Base-by-base conservation (phyloP, 2,113 vertebrate species). In the Polypterus bichir region DNA sequence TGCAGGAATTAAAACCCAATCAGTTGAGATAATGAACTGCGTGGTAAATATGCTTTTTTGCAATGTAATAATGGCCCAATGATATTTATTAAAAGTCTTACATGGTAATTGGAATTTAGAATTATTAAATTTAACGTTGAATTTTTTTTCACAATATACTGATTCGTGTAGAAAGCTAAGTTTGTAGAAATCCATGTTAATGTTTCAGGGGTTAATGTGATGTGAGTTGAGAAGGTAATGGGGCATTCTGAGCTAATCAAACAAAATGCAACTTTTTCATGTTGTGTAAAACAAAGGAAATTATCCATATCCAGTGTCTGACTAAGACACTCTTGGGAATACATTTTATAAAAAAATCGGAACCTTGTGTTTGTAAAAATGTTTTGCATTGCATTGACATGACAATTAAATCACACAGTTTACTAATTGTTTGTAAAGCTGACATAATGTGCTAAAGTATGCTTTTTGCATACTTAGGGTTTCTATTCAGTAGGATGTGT, bases 1-100 rank as follows among this genome's bases (percentile, higher is more conserved):
- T 73, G 64, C 59, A 77, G 65, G 61, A 83, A 83, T 84, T 82
- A 79, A 85, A 81, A 72, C 73, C 76, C 52, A 70, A 81, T 81
- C 76, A 85, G 73, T 51, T 75, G 71, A 79, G 74, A 83, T 77
- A 86, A 81, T 81, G 74, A 83, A 73, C 67, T 74, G 64, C 66
- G 70, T 65, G 68, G 74, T 68, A 71, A 77, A 69, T 74, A 72
- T 74, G 63, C 68, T 74, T 74, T 27, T 76, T 79, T 74, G 66
- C 65, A 69, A 68, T 54, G 57, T 76, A 78, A 76, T 75, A 74
- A 44, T 66, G 55, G 0, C 51, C 45, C 57, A 63, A 46, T 49
- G 6, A 58, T 46, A 27, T 46, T 61, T 61, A 62, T 54, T 9
- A 55, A 63, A 63, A 54, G 54, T 63, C 47, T 46, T 62, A 59